Evolutionary conservation across 2,113 vertebrate species (phyloP), one percentile per base, ranked within the genome.

Genomic region (Rallus limicola): DNA sequence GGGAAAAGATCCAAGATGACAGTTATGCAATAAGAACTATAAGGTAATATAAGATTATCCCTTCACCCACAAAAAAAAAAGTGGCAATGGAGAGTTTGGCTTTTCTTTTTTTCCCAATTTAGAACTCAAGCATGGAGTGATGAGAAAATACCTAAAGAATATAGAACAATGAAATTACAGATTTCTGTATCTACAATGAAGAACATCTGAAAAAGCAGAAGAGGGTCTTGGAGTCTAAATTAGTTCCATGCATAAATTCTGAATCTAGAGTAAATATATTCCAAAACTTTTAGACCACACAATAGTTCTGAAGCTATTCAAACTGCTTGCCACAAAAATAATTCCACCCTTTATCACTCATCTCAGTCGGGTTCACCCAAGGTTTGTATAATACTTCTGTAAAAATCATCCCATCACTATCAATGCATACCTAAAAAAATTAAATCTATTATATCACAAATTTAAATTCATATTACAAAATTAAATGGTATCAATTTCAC

Each of bases 1-100:
- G 2, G 1, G 1, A 18, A 34, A 17, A 24, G 5, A 21, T 55
- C 5, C 9, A 56, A 72, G 28, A 40, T 8, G 25, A 34, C 6
- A 52, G 17, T 31, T 63, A 17, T 15, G 6, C 5, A 42, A 3
- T 33, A 48, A 82, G 20, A 64, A 34, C 31, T 44, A 63, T n/a
- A 65, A 75, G 17, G 46, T 44, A 71, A 62, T 7, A 31, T 2
- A 13, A 3, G 33, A 33, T 62, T 75, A 52, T 56, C 4, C 7
- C 5, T 40, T 16, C 24, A 9, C 18, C 52, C 13, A 50, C 3
- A 65, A 52, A 65, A 69, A 56, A 64, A 69, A 4, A 67, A 50
- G 5, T 11, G 7, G 1, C 60, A 7, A 19, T 56, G 4, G 4
- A 11, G 74, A 19, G 7, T 4, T 21, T 48, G 7, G 0, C 3